Conservation (phyloP, 2,888 invertebrate species). For the Suillia variegata region DNA sequence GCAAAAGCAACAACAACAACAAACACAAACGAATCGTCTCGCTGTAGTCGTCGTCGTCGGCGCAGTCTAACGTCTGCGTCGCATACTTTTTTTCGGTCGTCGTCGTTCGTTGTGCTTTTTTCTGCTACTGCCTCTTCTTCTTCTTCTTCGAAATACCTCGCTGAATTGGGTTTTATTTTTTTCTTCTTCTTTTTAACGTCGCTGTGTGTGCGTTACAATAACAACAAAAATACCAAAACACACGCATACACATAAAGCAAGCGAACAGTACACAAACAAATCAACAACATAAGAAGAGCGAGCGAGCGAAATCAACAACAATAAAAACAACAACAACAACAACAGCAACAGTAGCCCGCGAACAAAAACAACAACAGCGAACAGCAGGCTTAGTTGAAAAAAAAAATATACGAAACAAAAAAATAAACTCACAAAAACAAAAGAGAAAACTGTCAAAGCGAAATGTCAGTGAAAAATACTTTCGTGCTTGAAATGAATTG, state of each 20-base stretch:
- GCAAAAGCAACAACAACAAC: conserved; percentile 33
- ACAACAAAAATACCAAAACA: background rate
- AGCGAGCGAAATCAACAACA: background rate
- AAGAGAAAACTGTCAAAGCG: conserved; percentile 5
- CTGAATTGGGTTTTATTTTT: too few species aligned
- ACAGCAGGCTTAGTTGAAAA: background rate
- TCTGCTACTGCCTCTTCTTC: background rate
- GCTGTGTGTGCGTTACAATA: conserved; percentile 4
- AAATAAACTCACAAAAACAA: conserved; percentile 6
- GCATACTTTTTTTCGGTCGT: background rate
- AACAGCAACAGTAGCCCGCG: too few species aligned
- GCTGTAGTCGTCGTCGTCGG: background rate
- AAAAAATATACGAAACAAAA: background rate
- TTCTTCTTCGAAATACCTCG: background rate
- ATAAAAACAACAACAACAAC: background rate
- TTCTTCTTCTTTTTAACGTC: too few species aligned
- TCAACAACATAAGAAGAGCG: background rate
- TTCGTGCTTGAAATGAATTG: background rate
- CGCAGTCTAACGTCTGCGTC: background rate
- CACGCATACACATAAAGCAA: background rate
- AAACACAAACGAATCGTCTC: background rate
- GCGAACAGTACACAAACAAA: background rate
- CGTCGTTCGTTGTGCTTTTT: background rate
- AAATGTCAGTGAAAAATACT: background rate
- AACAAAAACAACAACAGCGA: background rate